Conservation (phyloP, 2,113 vertebrate genomes). For the Sylvilagus bachmani region DNA sequence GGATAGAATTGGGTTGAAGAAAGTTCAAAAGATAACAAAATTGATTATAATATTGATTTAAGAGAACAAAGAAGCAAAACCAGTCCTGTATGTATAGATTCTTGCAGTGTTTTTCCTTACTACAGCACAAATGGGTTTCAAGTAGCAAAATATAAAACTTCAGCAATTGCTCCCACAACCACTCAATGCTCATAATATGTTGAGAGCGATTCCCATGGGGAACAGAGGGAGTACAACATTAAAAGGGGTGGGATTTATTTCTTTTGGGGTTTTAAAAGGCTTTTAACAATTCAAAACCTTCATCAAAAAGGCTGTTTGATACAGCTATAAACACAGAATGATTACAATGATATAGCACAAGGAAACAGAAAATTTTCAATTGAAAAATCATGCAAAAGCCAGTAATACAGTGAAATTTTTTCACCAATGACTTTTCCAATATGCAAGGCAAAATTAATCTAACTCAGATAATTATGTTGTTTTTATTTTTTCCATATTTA, state of each 20-base stretch:
- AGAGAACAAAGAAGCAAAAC: constrained; percentile 50
- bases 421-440: not conserved
- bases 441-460: not conserved
- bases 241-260: not conserved
- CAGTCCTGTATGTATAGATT: constrained; percentile 55
- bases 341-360: not conserved
- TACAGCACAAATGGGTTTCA: constrained; percentile 62
- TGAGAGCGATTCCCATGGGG: not conserved
- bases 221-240: not conserved
- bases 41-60: constrained; percentile 69
- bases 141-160: constrained; percentile 60
- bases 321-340: not conserved
- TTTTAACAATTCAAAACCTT: not conserved
- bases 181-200: not conserved
- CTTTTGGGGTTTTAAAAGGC: not conserved
- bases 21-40: constrained; percentile 66
- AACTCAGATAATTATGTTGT: not conserved
- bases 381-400: not conserved
- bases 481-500: constrained; percentile 29
- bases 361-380: not conserved
- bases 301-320: not conserved
- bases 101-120: constrained; percentile 37
- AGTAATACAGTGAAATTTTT: not conserved
- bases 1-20: constrained; percentile 45
- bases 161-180: constrained; percentile 48